Percentiles rank a stretch among this genome's conserved stretches.
Evolutionary conservation across 92 coral and sea anemone genomes (phyloP).

Genomic region (Scolanthus callimorphus): DNA sequence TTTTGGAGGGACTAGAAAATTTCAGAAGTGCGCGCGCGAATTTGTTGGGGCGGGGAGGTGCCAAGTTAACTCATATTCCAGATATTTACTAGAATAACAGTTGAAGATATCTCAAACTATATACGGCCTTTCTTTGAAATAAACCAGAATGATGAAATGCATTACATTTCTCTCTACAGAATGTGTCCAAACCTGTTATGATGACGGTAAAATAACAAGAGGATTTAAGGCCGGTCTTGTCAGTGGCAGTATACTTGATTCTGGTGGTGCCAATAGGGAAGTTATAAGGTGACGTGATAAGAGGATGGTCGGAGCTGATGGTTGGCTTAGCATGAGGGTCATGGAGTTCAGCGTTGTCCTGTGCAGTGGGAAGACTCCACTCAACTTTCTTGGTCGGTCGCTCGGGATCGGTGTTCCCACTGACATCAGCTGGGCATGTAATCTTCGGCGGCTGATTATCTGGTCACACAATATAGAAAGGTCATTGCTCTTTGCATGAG

Average conservation of each 20-base stretch:
- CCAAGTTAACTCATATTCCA: too few relatives aligned
- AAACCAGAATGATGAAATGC: too few relatives aligned
- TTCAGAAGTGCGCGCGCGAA: too few relatives aligned
- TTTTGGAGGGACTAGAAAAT: too few relatives aligned
- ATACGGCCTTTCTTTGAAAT: too few relatives aligned
- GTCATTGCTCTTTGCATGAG: too few relatives aligned
- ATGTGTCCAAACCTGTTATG: too few relatives aligned
- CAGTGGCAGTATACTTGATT: conserved; percentile 79
- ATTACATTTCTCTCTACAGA: too few relatives aligned
- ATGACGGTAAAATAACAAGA: conserved; percentile 70
- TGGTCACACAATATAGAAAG: conserved; percentile 10
- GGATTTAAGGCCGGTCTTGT: conserved; percentile 53
- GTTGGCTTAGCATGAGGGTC: conserved; percentile 72
- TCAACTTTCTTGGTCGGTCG: conserved; percentile 58
- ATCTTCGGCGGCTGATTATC: conserved; percentile 81
- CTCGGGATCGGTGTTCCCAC: conserved; percentile 70
- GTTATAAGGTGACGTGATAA: conserved; percentile 72
- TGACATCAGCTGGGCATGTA: conserved; percentile 55
- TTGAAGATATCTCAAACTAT: too few relatives aligned
- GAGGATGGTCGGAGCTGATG: conserved; percentile 47
- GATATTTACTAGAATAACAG: too few relatives aligned
- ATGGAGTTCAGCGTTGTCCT: conserved; percentile 77
- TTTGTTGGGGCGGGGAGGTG: too few relatives aligned
- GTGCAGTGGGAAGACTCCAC: conserved; percentile 58
- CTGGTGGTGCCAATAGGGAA: conserved; percentile 74